Conservation (phyloP, 2,888 invertebrate species). For the Druceiella hillmani region DNA sequence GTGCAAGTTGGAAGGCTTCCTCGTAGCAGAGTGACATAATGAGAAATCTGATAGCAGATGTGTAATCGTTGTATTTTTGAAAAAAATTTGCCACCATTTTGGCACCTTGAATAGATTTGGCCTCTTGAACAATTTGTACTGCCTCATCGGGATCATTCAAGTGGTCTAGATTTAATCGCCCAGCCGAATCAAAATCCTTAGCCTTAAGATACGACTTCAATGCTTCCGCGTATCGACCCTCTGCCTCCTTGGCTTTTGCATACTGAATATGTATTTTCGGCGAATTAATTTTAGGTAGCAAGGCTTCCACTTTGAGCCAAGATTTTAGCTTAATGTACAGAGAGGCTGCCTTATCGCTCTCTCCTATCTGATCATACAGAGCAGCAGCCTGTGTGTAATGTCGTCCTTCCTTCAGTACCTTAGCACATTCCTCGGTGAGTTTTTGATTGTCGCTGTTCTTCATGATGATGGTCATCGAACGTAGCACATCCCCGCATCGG, state of each 20-base stretch:
- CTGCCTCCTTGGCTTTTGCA: slow-evolving; percentile 88
- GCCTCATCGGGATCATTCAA: slow-evolving; percentile 94
- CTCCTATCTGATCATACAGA: slow-evolving; percentile 85
- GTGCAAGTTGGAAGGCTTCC: slow-evolving; percentile 92
- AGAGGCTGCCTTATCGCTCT: slow-evolving; percentile 87
- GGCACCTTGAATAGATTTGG: slow-evolving; percentile 91
- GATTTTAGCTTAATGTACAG: slow-evolving; percentile 92
- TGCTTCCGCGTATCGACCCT: slow-evolving; percentile 89
- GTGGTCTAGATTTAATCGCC: slow-evolving; percentile 86
- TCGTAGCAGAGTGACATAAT: slow-evolving; percentile 93
- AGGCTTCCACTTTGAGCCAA: slow-evolving; percentile 90
- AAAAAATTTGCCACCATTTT: slow-evolving; percentile 94
- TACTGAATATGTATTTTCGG: slow-evolving; percentile 92
- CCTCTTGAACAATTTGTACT: slow-evolving; percentile 88
- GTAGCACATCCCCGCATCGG: slow-evolving; percentile 84
- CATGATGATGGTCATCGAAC: slow-evolving; percentile 76
- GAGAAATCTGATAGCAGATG: slow-evolving; percentile 92
- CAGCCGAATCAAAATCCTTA: slow-evolving; percentile 89
- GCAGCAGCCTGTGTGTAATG: slow-evolving; percentile 89
- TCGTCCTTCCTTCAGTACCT: slow-evolving; percentile 85
- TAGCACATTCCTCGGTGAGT: slow-evolving; percentile 87
- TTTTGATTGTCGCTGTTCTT: slow-evolving; percentile 51
- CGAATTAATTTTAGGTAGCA: slow-evolving; percentile 82
- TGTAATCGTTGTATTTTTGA: slow-evolving; percentile 87
- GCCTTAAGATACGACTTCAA: slow-evolving; percentile 85